Base-by-base conservation (phyloP, 2,797 vertebrate genomes). In the Pempheris klunzingeri region DNA sequence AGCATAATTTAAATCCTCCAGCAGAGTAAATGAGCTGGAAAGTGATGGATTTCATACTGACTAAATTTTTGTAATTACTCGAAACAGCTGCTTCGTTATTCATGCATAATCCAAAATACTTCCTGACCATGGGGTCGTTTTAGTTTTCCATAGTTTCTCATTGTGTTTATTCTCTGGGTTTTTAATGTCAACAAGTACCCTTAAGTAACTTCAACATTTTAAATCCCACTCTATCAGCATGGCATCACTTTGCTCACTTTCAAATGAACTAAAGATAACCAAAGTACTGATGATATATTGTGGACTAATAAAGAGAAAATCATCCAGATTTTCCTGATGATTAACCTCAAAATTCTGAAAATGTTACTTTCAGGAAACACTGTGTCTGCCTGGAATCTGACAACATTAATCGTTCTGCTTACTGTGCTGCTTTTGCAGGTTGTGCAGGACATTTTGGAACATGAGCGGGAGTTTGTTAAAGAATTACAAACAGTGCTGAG, bases 401-500 rank as follows among this genome's bases (percentile, higher is more conserved):
- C 15, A 26, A 18, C 28, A 41, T 60, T 3, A 49, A 28, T 2
- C 30, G 3, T 38, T 53, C 24, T 69, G 26, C 30, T 59, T 26
- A 10, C 32, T 52, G 18, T 80, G 70, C 43, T 80, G 60, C 61
- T 61, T 72, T 83, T 70, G 22, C 93, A 99, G 98, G 98, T 99
- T 59, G 96, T 99, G 32, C 97, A 99, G 90, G 98, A 98, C 93
- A 98, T 99, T 90, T 90, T 99, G 94, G 98, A 99, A 81, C 96
- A 97, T 32, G 98, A 99, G 92, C 95, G 96, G 71, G 98, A 98
- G 85, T 99, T 98, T 92, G 95, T 97, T 54, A 99, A 98, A 93
- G 98, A 99, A 78, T 92, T 99, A 34, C 98, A 98, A 81, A 93
- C 95, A 0, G 94, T 99, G 81, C 91, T 99, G 89, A 94, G 91